These are phyloP conservation scores for Suncus etruscus DNA, from an alignment of 2,113 vertebrate species.

Conservation along the genomic window DNA sequence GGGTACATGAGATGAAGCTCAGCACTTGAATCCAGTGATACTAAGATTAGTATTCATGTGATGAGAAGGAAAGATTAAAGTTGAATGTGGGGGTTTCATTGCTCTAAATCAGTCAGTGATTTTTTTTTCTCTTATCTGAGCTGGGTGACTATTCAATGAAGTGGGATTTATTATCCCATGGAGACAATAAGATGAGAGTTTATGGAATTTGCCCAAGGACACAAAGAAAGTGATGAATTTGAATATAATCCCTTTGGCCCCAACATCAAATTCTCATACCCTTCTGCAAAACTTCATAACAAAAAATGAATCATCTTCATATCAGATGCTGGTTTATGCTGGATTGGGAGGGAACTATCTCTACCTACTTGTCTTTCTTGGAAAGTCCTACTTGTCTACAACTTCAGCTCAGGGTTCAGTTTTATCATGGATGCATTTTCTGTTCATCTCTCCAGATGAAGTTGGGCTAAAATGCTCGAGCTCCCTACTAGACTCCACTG, in stretches of 20 bases:
- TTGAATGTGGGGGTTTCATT: neutral
- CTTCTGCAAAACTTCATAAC: neutral
- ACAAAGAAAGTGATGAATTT: neutral
- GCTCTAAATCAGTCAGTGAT: too few species aligned
- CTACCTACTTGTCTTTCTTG: neutral
- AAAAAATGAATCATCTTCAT: conserved; percentile 19
- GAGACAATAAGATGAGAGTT: neutral
- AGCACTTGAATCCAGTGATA: neutral
- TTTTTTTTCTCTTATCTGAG: neutral
- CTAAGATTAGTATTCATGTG: neutral
- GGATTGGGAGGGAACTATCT: neutral
- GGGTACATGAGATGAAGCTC: neutral
- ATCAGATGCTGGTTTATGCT: neutral
- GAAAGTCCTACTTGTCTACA: neutral
- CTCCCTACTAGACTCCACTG: neutral
- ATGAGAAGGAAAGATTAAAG: neutral
- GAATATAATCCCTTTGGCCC: neutral
- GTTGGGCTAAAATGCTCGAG: neutral
- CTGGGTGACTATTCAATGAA: neutral
- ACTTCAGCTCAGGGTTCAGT: neutral
- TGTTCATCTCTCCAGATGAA: neutral
- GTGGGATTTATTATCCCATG: neutral
- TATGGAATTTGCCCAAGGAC: neutral
- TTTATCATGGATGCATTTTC: neutral
- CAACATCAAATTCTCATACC: neutral